Percentiles rank a stretch among this genome's conserved stretches.
These are phyloP conservation scores for Octopus sinensis DNA, from an alignment of 1,140 invertebrate species.

Conservation along the genomic window DNA sequence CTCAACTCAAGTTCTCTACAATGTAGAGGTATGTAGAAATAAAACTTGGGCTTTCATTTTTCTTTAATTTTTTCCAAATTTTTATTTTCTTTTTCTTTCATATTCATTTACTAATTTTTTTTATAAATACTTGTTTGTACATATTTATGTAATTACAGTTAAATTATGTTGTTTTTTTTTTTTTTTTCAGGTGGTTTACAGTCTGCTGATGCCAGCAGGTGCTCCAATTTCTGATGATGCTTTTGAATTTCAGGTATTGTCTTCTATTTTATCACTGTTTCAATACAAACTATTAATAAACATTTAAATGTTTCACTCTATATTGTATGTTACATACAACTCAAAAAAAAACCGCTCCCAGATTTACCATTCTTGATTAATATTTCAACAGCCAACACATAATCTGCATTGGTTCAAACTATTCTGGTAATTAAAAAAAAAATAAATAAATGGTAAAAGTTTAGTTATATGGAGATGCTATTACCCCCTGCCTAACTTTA, in stretches of 20 bases:
- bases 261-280: background rate
- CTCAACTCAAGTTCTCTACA: conserved; percentile 76
- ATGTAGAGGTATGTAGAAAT: conserved; percentile 47
- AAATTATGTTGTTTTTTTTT: background rate
- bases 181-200: conserved; percentile 76
- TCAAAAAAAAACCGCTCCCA: no score
- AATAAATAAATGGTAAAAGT: no score
- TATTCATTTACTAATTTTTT: background rate
- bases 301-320: no score
- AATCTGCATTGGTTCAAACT: no score
- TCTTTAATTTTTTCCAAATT: background rate
- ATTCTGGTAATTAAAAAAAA: no score
- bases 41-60: background rate
- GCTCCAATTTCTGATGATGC: conserved; percentile 79
- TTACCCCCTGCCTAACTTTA: no score
- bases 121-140: background rate
- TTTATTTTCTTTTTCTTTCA: background rate
- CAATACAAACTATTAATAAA: no score
- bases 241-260: conserved; percentile 72
- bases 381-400: no score
- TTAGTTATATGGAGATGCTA: no score
- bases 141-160: background rate
- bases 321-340: no score
- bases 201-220: conserved; percentile 85
- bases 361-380: no score